Percentiles rank a stretch among this genome's conserved stretches.
Evolutionary conservation across 1,140 invertebrate species (phyloP).

Genomic region (Hylaeus anthracinus): DNA sequence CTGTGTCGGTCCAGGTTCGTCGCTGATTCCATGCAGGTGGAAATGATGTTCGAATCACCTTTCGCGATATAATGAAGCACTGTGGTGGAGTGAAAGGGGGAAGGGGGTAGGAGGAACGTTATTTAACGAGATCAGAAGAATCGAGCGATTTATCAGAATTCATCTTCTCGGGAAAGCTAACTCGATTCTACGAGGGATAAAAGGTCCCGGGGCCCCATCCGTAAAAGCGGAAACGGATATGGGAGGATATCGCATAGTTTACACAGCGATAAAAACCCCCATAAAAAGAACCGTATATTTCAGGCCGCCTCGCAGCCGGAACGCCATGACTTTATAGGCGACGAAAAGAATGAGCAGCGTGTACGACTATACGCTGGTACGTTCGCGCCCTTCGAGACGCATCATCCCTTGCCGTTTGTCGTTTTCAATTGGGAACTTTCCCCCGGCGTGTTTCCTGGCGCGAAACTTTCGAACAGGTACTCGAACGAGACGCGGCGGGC

Average conservation of each 20-base stretch:
- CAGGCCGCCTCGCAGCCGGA: constrained; percentile 47
- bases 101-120: constrained; percentile 33
- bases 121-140: constrained; percentile 58
- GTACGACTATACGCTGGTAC: constrained; percentile 9
- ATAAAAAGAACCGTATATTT: constrained; percentile 73
- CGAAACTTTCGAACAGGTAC: too few relatives aligned
- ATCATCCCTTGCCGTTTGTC: background rate
- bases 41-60: background rate
- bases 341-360: constrained; percentile 48
- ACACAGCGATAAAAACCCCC: constrained; percentile 75
- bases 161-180: constrained; percentile 61
- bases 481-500: too few relatives aligned
- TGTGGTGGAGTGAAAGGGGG: background rate
- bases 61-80: constrained; percentile 3
- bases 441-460: too few relatives aligned
- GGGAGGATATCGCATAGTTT: constrained; percentile 70
- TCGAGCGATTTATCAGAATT: constrained; percentile 71
- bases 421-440: constrained; percentile 9
- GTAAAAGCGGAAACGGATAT: constrained; percentile 69
- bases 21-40: background rate
- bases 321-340: constrained; percentile 69
- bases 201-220: constrained; percentile 46
- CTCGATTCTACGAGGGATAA: constrained; percentile 59
- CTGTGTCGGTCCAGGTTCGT: too few relatives aligned
- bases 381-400: background rate